Evolutionary conservation across 2,888 invertebrate species (phyloP), one percentile per base, ranked within the genome.

Genomic region (Ennomos quercinarius): DNA sequence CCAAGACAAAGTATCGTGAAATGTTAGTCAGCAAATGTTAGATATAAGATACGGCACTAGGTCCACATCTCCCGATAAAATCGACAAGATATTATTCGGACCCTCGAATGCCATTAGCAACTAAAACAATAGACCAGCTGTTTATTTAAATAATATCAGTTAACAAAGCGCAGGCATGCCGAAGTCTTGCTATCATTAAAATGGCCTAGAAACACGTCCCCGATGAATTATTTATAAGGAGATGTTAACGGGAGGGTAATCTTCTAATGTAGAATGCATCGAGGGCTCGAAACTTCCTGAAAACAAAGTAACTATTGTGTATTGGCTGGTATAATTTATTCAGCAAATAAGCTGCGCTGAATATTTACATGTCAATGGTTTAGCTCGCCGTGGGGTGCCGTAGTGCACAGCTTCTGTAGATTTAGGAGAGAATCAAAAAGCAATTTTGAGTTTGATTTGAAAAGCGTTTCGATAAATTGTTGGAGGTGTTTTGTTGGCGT

Each of bases 141-240:
- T 63, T 65, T 70, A 71, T 70, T 73, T 71, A 67, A 82, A 83
- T 81, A 82, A 78, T 82, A 83, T 82, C 78, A 74, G 78, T 74
- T 78, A 81, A 81, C 78, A 76, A 76, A 75, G 70, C 72, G 64
- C 55, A 59, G 66, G 67, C 63, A 66, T 68, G 65, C 67, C 71
- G 63, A 64, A 67, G 68, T 57, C 67, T 78, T 72, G 81, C 84
- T 84, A 84, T 85, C 84, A 83, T 84, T 84, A 83, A 76, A 72
- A 70, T 66, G 67, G 70, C 68, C 64, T 46, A 51, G 63, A 59
- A 66, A 64, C 67, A 70, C 68, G 78, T 80, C 83, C 73, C 75
- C 72, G 74, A 76, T 80, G 78, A 74, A 80, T 80, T 78, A 80
- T 80, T 75, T 80, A 80, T 80, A 62, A 80, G 66, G 66, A 72